These are phyloP conservation scores for Drosophila grimshawi DNA, from an alignment of 1,140 invertebrate genomes.

Conservation along the genomic window DNA sequence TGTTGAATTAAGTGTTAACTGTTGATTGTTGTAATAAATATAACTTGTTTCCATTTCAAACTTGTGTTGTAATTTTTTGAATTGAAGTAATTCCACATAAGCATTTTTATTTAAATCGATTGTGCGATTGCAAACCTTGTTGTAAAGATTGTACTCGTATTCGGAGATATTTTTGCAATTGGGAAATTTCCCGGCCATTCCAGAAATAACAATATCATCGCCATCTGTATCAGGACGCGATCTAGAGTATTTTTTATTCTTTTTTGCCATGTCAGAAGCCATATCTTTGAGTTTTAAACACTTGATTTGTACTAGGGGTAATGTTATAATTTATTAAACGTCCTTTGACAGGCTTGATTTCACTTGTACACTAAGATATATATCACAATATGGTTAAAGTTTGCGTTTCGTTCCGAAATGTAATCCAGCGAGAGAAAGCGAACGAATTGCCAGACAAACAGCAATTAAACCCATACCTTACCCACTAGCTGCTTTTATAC, in stretches of 20 bases:
- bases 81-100: neutral
- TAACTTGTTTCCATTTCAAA: neutral
- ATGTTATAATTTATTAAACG: constrained; percentile 7
- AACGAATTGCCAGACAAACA: constrained; percentile 62
- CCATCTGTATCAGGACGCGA: constrained; percentile 83
- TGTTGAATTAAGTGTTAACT: too few relatives aligned
- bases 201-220: constrained; percentile 92
- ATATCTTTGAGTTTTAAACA: constrained; percentile 39
- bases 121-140: constrained; percentile 86
- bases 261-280: constrained; percentile 39
- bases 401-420: constrained; percentile 13
- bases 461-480: constrained; percentile 61
- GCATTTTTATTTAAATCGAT: neutral
- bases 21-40: neutral
- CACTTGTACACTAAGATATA: constrained; percentile 16
- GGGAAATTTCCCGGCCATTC: constrained; percentile 93
- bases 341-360: constrained; percentile 23
- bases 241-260: constrained; percentile 73
- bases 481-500: constrained; percentile 66
- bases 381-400: constrained; percentile 19
- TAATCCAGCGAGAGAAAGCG: constrained; percentile 43
- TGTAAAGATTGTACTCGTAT: constrained; percentile 92
- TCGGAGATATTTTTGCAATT: constrained; percentile 92
- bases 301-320: constrained; percentile 21
- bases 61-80: neutral